These are phyloP conservation scores for Perdix hodgsoniae DNA, from an alignment of 2,797 vertebrate genomes.

Conservation along the genomic window DNA sequence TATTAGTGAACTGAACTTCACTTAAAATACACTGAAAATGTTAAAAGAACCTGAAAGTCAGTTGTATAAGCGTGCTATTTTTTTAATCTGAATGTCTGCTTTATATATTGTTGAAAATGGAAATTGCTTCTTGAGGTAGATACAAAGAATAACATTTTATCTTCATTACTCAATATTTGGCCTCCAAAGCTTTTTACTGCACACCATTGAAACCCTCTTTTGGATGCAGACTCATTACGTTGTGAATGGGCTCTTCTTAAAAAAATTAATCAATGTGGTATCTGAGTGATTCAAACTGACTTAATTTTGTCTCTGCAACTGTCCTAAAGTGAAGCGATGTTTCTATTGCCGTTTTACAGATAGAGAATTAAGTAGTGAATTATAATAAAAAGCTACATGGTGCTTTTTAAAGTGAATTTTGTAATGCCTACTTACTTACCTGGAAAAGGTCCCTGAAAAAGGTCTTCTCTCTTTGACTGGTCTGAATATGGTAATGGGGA, in stretches of 20 bases:
- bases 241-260: not conserved
- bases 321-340: not conserved
- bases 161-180: not conserved
- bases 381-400: not conserved
- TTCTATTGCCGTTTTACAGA: not conserved
- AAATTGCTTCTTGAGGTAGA: not conserved
- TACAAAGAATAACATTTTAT: not conserved
- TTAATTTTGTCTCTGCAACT: not conserved
- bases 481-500: not conserved
- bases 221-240: conserved; percentile 10
- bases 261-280: not conserved
- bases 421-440: not conserved
- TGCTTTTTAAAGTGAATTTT: not conserved
- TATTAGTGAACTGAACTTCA: not conserved
- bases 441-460: not conserved
- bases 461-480: not conserved
- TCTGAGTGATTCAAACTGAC: not conserved
- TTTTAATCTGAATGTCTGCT: not conserved
- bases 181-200: not conserved
- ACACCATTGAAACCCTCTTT: not conserved
- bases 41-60: not conserved
- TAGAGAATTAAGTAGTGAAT: not conserved
- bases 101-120: not conserved
- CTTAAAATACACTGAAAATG: not conserved
- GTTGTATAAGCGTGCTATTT: not conserved